Conservation (phyloP, 2,888 invertebrate genomes). For the Aporophyla lueneburgensis region DNA sequence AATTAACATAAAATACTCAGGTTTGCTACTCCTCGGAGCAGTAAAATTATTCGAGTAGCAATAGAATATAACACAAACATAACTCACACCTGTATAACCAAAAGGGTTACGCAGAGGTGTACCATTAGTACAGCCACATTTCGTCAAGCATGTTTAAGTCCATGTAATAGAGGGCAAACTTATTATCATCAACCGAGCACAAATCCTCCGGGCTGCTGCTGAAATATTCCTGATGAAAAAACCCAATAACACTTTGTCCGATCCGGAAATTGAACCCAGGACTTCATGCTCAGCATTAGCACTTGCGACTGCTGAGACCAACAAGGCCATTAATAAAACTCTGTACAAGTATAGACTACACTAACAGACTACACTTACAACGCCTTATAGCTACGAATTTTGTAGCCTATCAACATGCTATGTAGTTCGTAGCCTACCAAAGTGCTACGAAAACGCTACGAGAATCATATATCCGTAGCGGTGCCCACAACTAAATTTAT, state of each 20-base stretch:
- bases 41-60: too few relatives aligned
- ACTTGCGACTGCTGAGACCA: neutral
- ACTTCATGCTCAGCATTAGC: neutral
- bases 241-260: neutral
- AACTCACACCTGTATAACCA: neutral
- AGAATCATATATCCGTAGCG: conserved; percentile 3
- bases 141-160: neutral
- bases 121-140: neutral
- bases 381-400: neutral
- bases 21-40: too few relatives aligned
- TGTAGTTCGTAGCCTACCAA: conserved; percentile 2
- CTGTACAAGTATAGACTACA: neutral
- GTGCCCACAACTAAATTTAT: conserved; percentile 33
- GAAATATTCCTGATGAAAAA: neutral
- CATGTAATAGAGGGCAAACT: neutral
- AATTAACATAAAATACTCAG: too few relatives aligned
- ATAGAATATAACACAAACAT: neutral
- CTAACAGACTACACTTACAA: neutral
- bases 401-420: conserved; percentile 1
- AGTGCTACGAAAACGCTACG: conserved; percentile 11
- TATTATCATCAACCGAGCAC: neutral
- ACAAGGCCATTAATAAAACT: neutral
- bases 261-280: neutral
- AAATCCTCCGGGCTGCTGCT: neutral
- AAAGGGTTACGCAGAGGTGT: neutral